Evolutionary conservation across 2,888 invertebrate species (phyloP).

Genomic region (Omphaloscelis lunosa): DNA sequence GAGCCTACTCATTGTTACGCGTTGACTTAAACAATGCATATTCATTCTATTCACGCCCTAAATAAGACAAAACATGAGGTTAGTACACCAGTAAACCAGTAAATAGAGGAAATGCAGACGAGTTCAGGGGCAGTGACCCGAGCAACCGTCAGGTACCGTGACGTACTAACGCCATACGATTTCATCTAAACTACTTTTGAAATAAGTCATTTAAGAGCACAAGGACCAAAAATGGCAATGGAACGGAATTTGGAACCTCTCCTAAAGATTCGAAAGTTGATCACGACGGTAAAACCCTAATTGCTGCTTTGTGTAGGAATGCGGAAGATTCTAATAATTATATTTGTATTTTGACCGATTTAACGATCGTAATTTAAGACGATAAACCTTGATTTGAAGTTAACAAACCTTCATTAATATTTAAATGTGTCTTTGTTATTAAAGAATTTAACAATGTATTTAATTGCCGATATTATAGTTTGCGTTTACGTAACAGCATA

Average conservation of each 20-base stretch:
- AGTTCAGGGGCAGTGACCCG: slow-evolving; percentile 89
- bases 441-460: slow-evolving; percentile 28
- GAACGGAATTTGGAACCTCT: slow-evolving; percentile 21
- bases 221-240: slow-evolving; percentile 58
- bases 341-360: slow-evolving; percentile 53
- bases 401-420: slow-evolving; percentile 60
- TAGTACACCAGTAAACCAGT: slow-evolving; percentile 74
- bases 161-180: slow-evolving; percentile 70
- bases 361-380: slow-evolving; percentile 57
- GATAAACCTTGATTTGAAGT: slow-evolving; percentile 61
- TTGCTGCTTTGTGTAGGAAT: slow-evolving; percentile 53
- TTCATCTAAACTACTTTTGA: slow-evolving; percentile 61
- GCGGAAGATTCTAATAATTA: slow-evolving; percentile 48
- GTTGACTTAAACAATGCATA: slow-evolving; percentile 63
- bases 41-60: slow-evolving; percentile 79
- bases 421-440: slow-evolving; percentile 57
- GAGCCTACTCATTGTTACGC: slow-evolving; percentile 43
- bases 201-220: slow-evolving; percentile 49
- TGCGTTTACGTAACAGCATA: slow-evolving; percentile 26
- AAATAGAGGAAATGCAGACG: slow-evolving; percentile 83
- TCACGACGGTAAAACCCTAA: slow-evolving; percentile 27
- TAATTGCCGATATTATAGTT: slow-evolving; percentile 47
- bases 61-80: slow-evolving; percentile 75
- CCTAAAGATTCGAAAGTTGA: slow-evolving; percentile 43
- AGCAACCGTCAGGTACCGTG: slow-evolving; percentile 80